Evolutionary conservation across 2,888 invertebrate genomes (phyloP), one percentile per base, ranked within the genome.

Genomic region (Polydrusus cervinus): DNA sequence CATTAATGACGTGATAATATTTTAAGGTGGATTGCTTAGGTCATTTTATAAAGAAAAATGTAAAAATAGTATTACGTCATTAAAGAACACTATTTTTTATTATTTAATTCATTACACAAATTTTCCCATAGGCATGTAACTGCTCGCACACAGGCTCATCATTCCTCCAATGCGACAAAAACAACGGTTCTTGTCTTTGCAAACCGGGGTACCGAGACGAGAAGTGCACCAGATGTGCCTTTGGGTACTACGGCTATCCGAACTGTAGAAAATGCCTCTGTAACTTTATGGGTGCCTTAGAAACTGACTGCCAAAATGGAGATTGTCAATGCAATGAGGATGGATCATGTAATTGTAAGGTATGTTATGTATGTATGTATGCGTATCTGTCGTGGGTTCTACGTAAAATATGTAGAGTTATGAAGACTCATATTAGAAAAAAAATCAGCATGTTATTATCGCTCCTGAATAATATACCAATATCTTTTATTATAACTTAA

Each of bases 331-430:
- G 95, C 81, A 91, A 93, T 81, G 91, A 93, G 80, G 89, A 91
- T 0, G 97, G 97, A 0, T 92, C 93, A 80, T 98, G 97, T 85
- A 92, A 93, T n/a, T 98, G 97, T 88, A 97, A 97, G 90, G 95
- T 94, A 84, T 83, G 84, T 62, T n/a, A 43, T 3, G 7, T 34
- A 8, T 34, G 10, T 9, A 10, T 14, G n/a, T 60, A 5, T 14
- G 30, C 34, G 5, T 11, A 3, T 34, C 10, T 5, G 11, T 18
- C 10, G 61, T n/a, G 3, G 40, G 40, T 30, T 30, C 30, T 30
- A 7, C 3, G 3, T 30, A n/a, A n/a, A n/a, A n/a, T n/a, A n/a
- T n/a, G n/a, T n/a, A n/a, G n/a, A n/a, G n/a, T n/a, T n/a, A n/a
- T n/a, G n/a, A n/a, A n/a, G n/a, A n/a, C n/a, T n/a, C n/a, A n/a